Evolutionary conservation across 37 sponge, comb jelly and placozoan genomes (phyloP).

Genomic region (Oopsacas minuta): DNA sequence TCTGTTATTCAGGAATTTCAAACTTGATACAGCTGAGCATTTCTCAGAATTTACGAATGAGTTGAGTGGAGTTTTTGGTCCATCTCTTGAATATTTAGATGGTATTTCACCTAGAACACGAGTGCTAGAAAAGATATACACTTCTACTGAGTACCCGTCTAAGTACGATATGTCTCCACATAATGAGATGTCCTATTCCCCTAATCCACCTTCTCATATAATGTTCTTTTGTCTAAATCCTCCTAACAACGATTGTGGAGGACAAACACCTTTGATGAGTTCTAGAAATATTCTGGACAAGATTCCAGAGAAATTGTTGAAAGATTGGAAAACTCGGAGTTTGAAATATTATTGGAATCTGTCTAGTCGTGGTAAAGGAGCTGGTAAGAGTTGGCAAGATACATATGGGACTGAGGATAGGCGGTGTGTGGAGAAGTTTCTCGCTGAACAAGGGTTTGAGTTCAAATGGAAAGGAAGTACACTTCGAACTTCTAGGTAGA

Average conservation of each 20-base stretch:
- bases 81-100: neutral
- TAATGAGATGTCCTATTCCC: constrained; percentile 58
- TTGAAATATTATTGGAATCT: constrained; percentile 4
- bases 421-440: neutral
- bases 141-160: constrained; percentile 51
- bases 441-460: neutral
- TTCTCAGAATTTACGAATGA: neutral
- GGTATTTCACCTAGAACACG: neutral
- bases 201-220: constrained; percentile 38
- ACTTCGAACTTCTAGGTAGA: neutral
- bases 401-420: neutral
- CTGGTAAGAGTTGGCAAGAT: neutral
- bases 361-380: neutral
- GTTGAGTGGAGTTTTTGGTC: neutral
- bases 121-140: constrained; percentile 26
- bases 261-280: constrained; percentile 34
- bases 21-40: neutral
- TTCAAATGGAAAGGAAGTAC: neutral
- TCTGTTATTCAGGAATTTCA: constrained; percentile 10
- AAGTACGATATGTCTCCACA: constrained; percentile 57
- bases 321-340: neutral
- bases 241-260: constrained; percentile 37
- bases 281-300: neutral
- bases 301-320: neutral
- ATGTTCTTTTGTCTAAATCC: constrained; percentile 62